These are phyloP conservation scores for Pogonognathellus flavescens DNA, from an alignment of 1,140 invertebrate genomes.

Conservation along the genomic window DNA sequence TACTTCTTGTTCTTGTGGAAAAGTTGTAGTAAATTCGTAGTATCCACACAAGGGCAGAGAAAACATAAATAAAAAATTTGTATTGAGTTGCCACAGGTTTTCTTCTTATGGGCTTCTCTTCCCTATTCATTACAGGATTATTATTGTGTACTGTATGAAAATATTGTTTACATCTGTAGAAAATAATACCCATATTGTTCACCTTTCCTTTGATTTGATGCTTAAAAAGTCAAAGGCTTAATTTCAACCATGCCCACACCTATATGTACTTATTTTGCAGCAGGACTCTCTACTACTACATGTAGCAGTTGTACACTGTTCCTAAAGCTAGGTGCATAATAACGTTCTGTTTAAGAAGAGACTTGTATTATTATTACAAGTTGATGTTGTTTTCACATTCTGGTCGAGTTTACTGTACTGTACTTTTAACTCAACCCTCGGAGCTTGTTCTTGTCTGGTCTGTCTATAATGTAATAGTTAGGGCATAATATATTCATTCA, in stretches of 20 bases:
- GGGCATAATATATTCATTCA: slow-evolving; percentile 21
- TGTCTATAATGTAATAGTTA: not conserved
- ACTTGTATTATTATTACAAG: too few species aligned
- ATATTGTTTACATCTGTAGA: too few species aligned
- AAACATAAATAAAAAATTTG: not conserved
- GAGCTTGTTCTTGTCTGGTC: not conserved
- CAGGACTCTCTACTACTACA: not conserved
- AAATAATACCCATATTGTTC: too few species aligned
- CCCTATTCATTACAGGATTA: too few species aligned
- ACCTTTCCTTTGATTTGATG: too few species aligned
- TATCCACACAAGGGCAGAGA: slow-evolving; percentile 8
- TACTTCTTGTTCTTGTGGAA: not conserved
- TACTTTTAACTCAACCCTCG: slow-evolving; percentile 15
- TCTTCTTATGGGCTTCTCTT: too few species aligned
- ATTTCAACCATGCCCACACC: too few species aligned
- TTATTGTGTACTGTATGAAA: too few species aligned
- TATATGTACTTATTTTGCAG: slow-evolving; percentile 6
- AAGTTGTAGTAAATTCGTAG: not conserved
- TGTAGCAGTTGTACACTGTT: not conserved
- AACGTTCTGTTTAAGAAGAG: not conserved
- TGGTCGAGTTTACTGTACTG: slow-evolving; percentile 22
- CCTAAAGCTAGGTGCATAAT: not conserved
- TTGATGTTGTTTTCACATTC: not conserved
- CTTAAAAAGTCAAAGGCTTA: too few species aligned
- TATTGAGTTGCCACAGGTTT: too few species aligned